These are phyloP conservation scores for Petrocephalus microphthalmus DNA, from an alignment of 2,113 vertebrate genomes.

Conservation along the genomic window DNA sequence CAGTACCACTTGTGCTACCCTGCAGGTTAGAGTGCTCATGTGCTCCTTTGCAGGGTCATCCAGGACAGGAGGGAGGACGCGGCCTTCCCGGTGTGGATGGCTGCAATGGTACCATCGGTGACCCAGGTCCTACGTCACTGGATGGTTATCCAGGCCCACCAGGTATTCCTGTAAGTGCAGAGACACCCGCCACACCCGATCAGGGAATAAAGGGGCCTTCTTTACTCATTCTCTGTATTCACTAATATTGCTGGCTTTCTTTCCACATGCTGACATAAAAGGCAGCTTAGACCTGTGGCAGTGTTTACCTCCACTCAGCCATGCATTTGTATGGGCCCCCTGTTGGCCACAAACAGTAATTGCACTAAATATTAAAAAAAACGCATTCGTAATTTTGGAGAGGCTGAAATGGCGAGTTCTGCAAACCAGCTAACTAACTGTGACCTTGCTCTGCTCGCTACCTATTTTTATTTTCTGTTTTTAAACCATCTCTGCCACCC, in stretches of 20 bases:
- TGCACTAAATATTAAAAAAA: not conserved
- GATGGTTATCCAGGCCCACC: not conserved
- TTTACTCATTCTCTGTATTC: not conserved
- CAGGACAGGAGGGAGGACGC: conserved; percentile 3
- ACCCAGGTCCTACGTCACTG: not conserved
- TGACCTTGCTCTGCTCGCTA: not conserved
- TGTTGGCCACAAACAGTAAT: not conserved
- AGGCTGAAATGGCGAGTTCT: not conserved
- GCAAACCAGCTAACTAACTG: not conserved
- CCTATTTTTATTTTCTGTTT: not conserved
- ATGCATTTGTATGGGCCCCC: not conserved
- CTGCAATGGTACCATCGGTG: not conserved
- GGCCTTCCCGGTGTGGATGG: not conserved
- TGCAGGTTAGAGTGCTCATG: not conserved
- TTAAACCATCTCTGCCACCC: not conserved
- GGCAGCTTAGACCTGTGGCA: not conserved
- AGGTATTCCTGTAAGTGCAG: not conserved
- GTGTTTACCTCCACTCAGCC: not conserved
- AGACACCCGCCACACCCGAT: not conserved
- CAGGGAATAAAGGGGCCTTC: not conserved
- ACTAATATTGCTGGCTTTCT: not conserved
- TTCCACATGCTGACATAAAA: not conserved
- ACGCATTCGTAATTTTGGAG: not conserved
- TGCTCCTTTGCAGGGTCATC: not conserved
- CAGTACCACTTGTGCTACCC: not conserved